These are phyloP conservation scores for Trichomalopsis sarcophagae DNA, from an alignment of 1,140 invertebrate species.

Conservation along the genomic window DNA sequence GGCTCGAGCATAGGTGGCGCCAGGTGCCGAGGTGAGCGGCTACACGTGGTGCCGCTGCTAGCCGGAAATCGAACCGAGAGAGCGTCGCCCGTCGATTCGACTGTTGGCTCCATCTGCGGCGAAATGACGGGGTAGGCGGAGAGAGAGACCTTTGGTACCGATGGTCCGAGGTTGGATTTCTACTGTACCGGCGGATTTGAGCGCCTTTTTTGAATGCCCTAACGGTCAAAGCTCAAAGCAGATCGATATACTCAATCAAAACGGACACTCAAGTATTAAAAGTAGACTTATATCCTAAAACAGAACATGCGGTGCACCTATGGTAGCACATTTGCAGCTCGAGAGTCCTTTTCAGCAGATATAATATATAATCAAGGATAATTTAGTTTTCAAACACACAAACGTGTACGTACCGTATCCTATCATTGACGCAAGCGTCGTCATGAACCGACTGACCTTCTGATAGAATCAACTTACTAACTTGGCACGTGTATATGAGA, in stretches of 20 bases:
- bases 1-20: conserved; percentile 20
- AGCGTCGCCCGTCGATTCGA: not conserved
- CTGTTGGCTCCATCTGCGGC: not conserved
- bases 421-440: conserved; percentile 7
- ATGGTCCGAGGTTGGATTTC: not conserved
- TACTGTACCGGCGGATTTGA: no score
- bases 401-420: conserved; percentile 42
- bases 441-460: conserved; percentile 31
- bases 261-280: conserved; percentile 17
- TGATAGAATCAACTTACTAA: not conserved
- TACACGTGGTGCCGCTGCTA: conserved; percentile 31
- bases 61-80: conserved; percentile 6
- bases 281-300: conserved; percentile 34
- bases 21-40: not conserved
- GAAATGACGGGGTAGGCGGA: no score
- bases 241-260: not conserved
- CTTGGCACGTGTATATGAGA: not conserved
- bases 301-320: conserved; percentile 45
- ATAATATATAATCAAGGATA: conserved; percentile 8
- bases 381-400: conserved; percentile 11
- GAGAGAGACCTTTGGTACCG: not conserved
- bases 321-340: conserved; percentile 18
- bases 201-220: no score
- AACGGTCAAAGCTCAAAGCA: conserved; percentile 11
- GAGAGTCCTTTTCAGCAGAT: conserved; percentile 5